A percentile compares a stretch with the other conserved stretches of the same genome.
phyloP scores from a whole-genome alignment of 1,140 invertebrate species.

The Leptinotarsa defecta region DNA sequence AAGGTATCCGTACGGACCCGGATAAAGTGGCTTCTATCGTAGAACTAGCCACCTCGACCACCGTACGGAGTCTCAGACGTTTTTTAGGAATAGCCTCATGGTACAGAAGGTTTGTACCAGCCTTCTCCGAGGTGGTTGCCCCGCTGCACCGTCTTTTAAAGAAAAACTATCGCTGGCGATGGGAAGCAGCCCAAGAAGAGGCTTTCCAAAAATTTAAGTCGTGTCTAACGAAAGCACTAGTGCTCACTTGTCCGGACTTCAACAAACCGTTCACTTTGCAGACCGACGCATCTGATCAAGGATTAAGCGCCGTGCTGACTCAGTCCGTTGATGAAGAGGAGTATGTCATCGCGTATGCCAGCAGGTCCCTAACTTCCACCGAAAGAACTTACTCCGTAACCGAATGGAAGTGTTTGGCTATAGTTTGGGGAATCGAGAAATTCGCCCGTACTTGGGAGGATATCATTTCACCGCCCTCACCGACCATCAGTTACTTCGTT shows the following conservation, averaged over 20 bases:
- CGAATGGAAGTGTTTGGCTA: not conserved
- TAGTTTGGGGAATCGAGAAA: conserved; percentile 55
- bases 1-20: conserved; percentile 11
- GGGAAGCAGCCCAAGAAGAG: conserved; percentile 16
- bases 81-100: conserved; percentile 24
- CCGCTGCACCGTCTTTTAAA: conserved; percentile 45
- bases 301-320: too few species aligned
- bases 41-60: conserved; percentile 46
- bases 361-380: too few species aligned
- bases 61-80: conserved; percentile 33
- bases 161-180: conserved; percentile 17
- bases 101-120: conserved; percentile 26
- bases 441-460: too few species aligned
- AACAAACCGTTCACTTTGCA: not conserved
- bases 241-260: conserved; percentile 32
- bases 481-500: too few species aligned
- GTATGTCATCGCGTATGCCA: too few species aligned
- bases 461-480: too few species aligned
- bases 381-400: too few species aligned
- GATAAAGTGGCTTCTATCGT: conserved; percentile 42
- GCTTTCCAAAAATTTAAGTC: conserved; percentile 25
- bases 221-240: conserved; percentile 16
- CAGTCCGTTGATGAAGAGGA: too few species aligned
- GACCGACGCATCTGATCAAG: too few species aligned
- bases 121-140: conserved; percentile 10